Base-by-base conservation (phyloP, 2,888 invertebrate species). In the Steinernema hermaphroditum region DNA sequence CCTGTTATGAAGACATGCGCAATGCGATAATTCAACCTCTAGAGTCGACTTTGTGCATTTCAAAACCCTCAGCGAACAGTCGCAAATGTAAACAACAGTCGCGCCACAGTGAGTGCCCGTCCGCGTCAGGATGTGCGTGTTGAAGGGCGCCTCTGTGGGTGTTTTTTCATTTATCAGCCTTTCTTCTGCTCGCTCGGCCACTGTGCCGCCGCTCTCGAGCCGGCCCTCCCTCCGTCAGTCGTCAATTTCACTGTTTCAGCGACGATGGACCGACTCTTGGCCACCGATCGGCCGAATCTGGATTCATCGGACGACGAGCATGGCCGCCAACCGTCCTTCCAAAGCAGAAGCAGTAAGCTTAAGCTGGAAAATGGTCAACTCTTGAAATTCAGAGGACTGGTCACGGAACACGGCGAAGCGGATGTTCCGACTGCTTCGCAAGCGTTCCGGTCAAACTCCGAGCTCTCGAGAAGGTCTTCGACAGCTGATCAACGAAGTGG, bases 341-440 rank as follows among this genome's bases (percentile, higher is more conserved):
- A 12, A 22, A 22, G 9, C 2, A 50, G 24, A 50, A 22, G 50
- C 50, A 19, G 50, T 50, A 24, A 50, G 50, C 12, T 50, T 50
- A 2, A 2, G 46, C n/a, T 14, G 14, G 14, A 54, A 62, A 16
- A 4, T 34, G 54, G 4, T 4, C 27, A 4, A 46, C 16, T 46
- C 4, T 46, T 16, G n/a, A n/a, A 72, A 27, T 70, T 24, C 57
- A 73, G 77, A 72, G 22, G 29, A 68, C 9, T 73, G 73, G 70
- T 78, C 78, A 16, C 68, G 68, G n/a, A 70, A 77, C 70, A 79
- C 78, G 16, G 78, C 78, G 34, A 75, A 74, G 34, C 70, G 76
- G n/a, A 74, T 78, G 57, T 78, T 77, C 54, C 68, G 69, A n/a
- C 72, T 72, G 12, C 41, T 77, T 24, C 29, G 57, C 46, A 62